These are phyloP conservation scores for Glandiceps talaboti DNA, from an alignment of 53 echinoderm and acorn worm genomes.

Conservation along the genomic window DNA sequence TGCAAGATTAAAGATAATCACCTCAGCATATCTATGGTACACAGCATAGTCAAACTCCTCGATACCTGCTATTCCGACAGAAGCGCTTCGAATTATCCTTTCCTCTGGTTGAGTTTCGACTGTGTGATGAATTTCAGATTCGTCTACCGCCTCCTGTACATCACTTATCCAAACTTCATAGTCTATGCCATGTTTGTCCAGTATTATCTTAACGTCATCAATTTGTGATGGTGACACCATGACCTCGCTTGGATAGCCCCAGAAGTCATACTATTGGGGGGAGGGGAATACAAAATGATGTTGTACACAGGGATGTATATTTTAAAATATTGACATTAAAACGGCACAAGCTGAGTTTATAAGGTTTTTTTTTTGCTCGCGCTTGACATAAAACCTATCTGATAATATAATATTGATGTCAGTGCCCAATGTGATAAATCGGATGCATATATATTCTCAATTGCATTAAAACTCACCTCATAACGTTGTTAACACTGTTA, in stretches of 20 bases:
- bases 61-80: neutral
- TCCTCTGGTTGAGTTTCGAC: neutral
- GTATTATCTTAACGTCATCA: slow-evolving; percentile 21
- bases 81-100: neutral
- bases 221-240: slow-evolving; percentile 49
- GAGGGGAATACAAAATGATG: too few species aligned
- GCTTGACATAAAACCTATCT: too few species aligned
- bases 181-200: slow-evolving; percentile 10
- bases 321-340: too few species aligned
- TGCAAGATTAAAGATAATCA: slow-evolving; percentile 5
- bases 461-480: too few species aligned
- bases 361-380: too few species aligned
- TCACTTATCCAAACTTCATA: slow-evolving; percentile 9
- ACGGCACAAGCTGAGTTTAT: too few species aligned
- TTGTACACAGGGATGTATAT: too few species aligned
- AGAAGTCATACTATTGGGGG: slow-evolving; percentile 44
- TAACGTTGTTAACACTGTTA: too few species aligned
- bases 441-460: too few species aligned
- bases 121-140: neutral
- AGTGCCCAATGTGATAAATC: too few species aligned
- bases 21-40: slow-evolving; percentile 70
- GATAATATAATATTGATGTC: too few species aligned
- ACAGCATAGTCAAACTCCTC: slow-evolving; percentile 21
- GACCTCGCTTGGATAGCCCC: slow-evolving; percentile 44
- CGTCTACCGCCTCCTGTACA: slow-evolving; percentile 19